Base-by-base conservation (phyloP, 1,140 invertebrate genomes). In the Cyrtorhinus lividipennis region DNA sequence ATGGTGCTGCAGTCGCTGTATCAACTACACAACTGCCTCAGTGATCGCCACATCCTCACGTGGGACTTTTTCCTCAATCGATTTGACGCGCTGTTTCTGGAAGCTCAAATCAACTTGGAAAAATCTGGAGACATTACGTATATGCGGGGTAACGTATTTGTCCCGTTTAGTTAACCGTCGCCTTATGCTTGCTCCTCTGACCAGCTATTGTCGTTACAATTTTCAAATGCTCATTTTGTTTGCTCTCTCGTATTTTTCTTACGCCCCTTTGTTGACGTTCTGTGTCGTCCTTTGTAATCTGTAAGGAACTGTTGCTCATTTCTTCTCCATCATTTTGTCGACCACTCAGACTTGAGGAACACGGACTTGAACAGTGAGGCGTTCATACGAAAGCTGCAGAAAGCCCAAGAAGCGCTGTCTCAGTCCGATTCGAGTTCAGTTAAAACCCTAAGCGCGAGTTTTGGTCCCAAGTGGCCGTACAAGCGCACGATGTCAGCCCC, bases 21-120 rank as follows among this genome's bases (percentile, higher is more conserved):
- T 75, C 90, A 98, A 71, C 78, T 99, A 1, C 89, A 95, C 70
- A 96, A 95, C 71, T 87, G 90, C 3, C 79, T 99, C 1, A 88
- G 87, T 65, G 91, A 97, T 71, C 79, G 93, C 44, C 83, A 85
- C 66, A 90, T 98, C 64, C 78, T 99, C 5, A 85, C 85, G 1
- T 99, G 96, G 95, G 93, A 98, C 63, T 99, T 99, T 77, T 99
- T 99, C 73, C 79, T 98, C 2, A 94, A 94, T 73, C 82, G 95
- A 56, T 98, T 99, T 74, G 96, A 99, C 72, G 87, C 91, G 0
- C 76, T 99, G 1, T 95, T 95, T 69, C 74, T 99, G 12, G 97
- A 99, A 75, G 90, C 92, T 1, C 94, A 98, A 76, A 86, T 97
- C 25, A 86, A 83, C 70, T 77, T 91, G 65, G 89, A 94, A 70